phyloP scores from a whole-genome alignment of 2,797 vertebrate species.

The Merluccius polli region DNA sequence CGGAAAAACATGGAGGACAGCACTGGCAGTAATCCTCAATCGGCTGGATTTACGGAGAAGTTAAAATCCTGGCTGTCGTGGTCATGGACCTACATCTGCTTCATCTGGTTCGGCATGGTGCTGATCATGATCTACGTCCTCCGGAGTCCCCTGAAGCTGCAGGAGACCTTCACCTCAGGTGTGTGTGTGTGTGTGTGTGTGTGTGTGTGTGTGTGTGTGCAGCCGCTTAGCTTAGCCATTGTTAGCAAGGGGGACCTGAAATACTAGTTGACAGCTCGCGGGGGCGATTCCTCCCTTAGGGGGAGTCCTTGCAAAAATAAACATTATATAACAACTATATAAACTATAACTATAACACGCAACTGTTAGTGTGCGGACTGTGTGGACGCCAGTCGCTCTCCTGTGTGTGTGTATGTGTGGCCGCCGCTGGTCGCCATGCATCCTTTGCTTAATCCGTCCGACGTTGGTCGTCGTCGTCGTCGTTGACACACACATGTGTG shows the following conservation, averaged over 20 bases:
- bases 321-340: no score
- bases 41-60: conserved; percentile 79
- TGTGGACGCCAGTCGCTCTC: no score
- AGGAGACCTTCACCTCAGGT: conserved; percentile 89
- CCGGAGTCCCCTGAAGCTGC: conserved; percentile 88
- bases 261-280: conserved; percentile 39
- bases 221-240: conserved; percentile 63
- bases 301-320: not conserved
- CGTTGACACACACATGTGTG: no score
- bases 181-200: conserved; percentile 27
- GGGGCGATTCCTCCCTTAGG: conserved; percentile 37
- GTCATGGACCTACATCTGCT: conserved; percentile 84
- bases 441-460: no score
- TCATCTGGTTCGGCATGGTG: conserved; percentile 80
- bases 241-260: conserved; percentile 42
- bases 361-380: no score
- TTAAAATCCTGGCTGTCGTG: conserved; percentile 81
- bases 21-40: conserved; percentile 71
- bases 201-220: no score
- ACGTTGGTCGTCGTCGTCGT: no score
- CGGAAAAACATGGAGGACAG: conserved; percentile 87
- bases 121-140: conserved; percentile 87
- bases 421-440: no score
- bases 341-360: no score
- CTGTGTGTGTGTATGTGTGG: no score